Conservation (phyloP, 2,797 vertebrate genomes). For the Catamblyrhynchus diadema region DNA sequence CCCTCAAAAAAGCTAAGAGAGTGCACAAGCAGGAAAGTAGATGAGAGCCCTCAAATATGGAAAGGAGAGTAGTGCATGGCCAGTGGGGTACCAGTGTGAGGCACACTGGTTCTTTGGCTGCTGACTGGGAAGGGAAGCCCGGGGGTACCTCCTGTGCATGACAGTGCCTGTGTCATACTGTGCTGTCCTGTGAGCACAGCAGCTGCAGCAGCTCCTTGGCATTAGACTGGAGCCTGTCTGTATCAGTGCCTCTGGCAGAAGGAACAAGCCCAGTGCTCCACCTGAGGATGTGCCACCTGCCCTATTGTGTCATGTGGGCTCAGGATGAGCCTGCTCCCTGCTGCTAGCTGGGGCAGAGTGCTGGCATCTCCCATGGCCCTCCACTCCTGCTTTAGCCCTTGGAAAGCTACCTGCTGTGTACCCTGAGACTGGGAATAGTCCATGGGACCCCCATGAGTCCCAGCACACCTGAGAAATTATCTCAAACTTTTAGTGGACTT, state of each 20-base stretch:
- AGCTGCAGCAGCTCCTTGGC: background rate
- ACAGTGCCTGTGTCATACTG: background rate
- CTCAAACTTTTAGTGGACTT: background rate
- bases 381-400: background rate
- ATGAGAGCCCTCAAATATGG: background rate
- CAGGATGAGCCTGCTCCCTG: background rate
- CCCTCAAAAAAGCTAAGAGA: background rate
- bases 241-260: fast-evolving
- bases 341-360: fast-evolving
- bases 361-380: background rate
- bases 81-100: fast-evolving
- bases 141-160: background rate
- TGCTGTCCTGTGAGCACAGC: background rate
- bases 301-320: background rate
- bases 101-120: background rate
- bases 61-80: background rate
- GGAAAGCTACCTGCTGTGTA: background rate
- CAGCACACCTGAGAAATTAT: background rate
- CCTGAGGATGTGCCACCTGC: background rate
- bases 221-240: background rate
- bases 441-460: background rate
- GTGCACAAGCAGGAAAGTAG: background rate
- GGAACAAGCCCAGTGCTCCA: background rate
- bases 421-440: background rate
- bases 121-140: background rate